Evolutionary conservation across 2,888 invertebrate genomes (phyloP), one percentile per base, ranked within the genome.

Genomic region (Octodonta nipae): DNA sequence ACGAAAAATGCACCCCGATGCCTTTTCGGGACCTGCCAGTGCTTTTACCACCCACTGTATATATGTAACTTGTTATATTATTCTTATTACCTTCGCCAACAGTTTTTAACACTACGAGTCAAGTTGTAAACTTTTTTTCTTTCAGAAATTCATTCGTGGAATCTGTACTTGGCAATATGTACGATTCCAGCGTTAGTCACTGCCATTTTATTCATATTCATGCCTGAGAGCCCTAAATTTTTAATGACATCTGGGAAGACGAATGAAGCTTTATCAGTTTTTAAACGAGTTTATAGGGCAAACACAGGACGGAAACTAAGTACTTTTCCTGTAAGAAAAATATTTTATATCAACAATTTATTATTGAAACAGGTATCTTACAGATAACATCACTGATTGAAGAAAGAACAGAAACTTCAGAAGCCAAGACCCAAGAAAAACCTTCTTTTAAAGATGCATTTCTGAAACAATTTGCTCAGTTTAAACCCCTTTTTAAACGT

Each of bases 151-250:
- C 70, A 71, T 43, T 64, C 73, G 0, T 75, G 75, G 75, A 73
- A 75, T 48, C 43, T 74, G 26, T 78, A 73, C 49, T 60, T 78
- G 11, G 55, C 73, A 34, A 56, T 72, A 1, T 65, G 68, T 56
- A 63, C 74, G 1, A 37, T 81, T 36, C 78, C 85, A 5, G 76
- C 78, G 13, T 51, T 85, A 0, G 43, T 78, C 1, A 72, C 80
- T 5, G 76, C 76, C 0, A 38, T 75, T 16, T 64, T 68, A 0
- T 62, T 75, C 31, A 59, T 72, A 38, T 66, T 70, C 38, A 62
- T 78, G 34, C 81, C 83, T 0, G 85, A 85, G 56, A 84, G 81
- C 52, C 84, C 84, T 3, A 81, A 82, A 57, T 84, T 79, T 57
- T 63, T 83, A 3, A 75, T 83, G 70, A 71, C 77, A 1, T 66